Evolutionary conservation across 2,113 vertebrate species (phyloP).

Genomic region (Cnemophilus loriae): DNA sequence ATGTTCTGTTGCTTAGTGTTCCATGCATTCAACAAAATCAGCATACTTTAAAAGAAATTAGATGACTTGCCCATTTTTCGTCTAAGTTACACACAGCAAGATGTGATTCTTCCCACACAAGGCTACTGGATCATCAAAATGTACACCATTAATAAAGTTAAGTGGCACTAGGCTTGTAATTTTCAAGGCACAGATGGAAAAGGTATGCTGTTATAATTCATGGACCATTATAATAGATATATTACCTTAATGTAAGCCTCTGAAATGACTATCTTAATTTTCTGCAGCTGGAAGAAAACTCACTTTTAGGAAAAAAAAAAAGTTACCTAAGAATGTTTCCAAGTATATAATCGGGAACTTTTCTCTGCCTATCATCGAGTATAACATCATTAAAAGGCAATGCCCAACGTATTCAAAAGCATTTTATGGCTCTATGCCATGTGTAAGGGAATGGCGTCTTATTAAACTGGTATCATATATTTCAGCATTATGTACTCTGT

Average conservation of each 20-base stretch:
- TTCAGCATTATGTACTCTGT: neutral
- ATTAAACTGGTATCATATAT: neutral
- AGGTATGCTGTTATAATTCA: conserved; percentile 36
- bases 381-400: neutral
- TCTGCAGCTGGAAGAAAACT: neutral
- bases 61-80: conserved; percentile 5
- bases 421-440: neutral
- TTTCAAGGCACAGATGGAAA: conserved; percentile 44
- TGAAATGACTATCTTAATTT: conserved; percentile 28
- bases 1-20: conserved; percentile 29
- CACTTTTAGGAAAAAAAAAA: neutral
- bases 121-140: conserved; percentile 49
- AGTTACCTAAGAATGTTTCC: neutral
- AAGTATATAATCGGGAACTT: neutral
- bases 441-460: neutral
- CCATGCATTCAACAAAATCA: conserved; percentile 28
- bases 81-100: conserved; percentile 35
- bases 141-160: conserved; percentile 54
- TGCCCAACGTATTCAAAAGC: neutral
- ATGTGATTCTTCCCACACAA: conserved; percentile 48
- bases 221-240: conserved; percentile 27
- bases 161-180: conserved; percentile 30
- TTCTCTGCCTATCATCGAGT: neutral
- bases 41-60: conserved; percentile 10
- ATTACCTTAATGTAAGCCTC: conserved; percentile 48